These are phyloP conservation scores for Hyposmocoma kahamanoa DNA, from an alignment of 1,140 invertebrate species.

Conservation along the genomic window DNA sequence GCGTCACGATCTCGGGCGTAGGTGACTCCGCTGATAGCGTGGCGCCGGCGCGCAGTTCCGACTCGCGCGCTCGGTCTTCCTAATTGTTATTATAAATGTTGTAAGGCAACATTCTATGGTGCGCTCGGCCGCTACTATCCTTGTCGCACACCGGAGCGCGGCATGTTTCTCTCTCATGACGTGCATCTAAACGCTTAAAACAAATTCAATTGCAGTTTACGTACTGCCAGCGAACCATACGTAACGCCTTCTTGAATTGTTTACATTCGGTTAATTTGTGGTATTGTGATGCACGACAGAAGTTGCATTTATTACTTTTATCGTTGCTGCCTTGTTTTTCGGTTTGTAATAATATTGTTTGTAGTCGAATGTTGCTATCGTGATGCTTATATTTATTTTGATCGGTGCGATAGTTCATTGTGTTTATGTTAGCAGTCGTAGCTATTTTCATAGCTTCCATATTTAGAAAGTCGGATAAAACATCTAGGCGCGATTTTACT, in stretches of 20 bases:
- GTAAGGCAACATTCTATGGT: slow-evolving; percentile 12
- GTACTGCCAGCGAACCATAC: slow-evolving; percentile 8
- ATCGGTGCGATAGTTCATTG: background rate
- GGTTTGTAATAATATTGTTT: slow-evolving; percentile 3
- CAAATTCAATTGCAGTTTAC: slow-evolving; percentile 11
- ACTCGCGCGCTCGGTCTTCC: background rate
- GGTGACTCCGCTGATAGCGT: background rate
- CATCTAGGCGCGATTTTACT: background rate
- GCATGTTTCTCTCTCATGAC: slow-evolving; percentile 8
- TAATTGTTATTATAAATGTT: background rate
- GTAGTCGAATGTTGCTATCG: background rate
- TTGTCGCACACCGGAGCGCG: slow-evolving; percentile 7
- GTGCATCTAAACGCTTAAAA: slow-evolving; percentile 11
- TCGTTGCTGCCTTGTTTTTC: too few species aligned
- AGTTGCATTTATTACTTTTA: slow-evolving; percentile 7
- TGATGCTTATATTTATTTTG: slow-evolving; percentile 2
- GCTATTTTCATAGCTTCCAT: slow-evolving; percentile 4
- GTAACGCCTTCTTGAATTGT: slow-evolving; percentile 5
- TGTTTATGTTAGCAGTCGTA: background rate
- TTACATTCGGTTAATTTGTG: background rate
- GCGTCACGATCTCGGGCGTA: background rate
- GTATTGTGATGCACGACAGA: background rate
- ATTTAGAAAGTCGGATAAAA: slow-evolving; percentile 8
- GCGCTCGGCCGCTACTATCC: background rate
- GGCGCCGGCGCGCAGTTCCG: background rate